Percentiles rank a stretch among this genome's conserved stretches.
phyloP scores from a whole-genome alignment of 2,113 vertebrate genomes.

The Peromyscus leucopus region DNA sequence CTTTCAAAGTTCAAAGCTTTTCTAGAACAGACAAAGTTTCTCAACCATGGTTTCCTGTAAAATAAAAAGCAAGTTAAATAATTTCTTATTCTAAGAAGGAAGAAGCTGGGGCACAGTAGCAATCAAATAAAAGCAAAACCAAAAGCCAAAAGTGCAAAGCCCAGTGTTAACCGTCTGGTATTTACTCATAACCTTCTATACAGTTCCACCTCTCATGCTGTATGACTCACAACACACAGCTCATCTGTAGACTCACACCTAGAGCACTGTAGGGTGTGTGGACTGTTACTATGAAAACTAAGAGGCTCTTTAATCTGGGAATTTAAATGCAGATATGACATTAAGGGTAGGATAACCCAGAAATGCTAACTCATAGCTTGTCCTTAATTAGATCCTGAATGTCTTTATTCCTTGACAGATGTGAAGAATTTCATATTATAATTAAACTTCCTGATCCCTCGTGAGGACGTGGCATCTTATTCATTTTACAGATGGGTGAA shows the following conservation, averaged over 20 bases:
- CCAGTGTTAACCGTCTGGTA: neutral
- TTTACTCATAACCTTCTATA: neutral
- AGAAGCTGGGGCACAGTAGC: neutral
- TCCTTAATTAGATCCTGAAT: constrained; percentile 73
- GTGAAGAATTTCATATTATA: constrained; percentile 76
- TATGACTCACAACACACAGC: neutral
- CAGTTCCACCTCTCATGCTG: too few species aligned
- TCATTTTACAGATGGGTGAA: constrained; percentile 83
- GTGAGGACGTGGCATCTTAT: constrained; percentile 65
- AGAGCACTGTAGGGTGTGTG: too few species aligned
- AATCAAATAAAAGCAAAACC: neutral
- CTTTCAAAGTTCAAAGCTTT: neutral
- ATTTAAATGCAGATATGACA: constrained; percentile 74
- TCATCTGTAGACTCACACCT: neutral
- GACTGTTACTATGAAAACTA: constrained; percentile 44
- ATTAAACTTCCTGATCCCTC: constrained; percentile 74
- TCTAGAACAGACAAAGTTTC: neutral
- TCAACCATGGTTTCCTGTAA: neutral
- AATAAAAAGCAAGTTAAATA: neutral
- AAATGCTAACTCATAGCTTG: constrained; percentile 59
- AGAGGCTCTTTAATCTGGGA: neutral
- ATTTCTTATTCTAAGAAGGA: neutral
- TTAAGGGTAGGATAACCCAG: constrained; percentile 53
- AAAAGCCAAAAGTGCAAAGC: too few species aligned
- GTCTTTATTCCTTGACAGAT: constrained; percentile 72